phyloP scores from a whole-genome alignment of 30 jellyfish, hydroid and myxozoan species.

The Pelagia noctiluca region DNA sequence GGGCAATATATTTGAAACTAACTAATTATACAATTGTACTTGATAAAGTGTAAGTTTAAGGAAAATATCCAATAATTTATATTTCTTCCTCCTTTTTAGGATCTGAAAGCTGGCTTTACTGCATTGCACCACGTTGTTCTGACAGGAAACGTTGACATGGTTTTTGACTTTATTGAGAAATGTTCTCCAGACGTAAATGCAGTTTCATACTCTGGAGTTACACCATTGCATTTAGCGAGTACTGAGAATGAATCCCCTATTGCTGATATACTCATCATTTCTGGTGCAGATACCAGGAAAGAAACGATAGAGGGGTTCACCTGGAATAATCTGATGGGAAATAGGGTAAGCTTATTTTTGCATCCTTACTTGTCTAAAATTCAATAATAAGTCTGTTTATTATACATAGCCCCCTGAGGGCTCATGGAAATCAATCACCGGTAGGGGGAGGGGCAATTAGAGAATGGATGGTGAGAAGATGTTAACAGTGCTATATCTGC shows the following conservation, averaged over 20 bases:
- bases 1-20: no score
- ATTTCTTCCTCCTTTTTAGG: constrained; percentile 12
- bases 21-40: no score
- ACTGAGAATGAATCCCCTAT: neutral
- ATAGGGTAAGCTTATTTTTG: no score
- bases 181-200: constrained; percentile 48
- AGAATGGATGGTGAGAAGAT: no score
- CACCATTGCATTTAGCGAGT: constrained; percentile 52
- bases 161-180: constrained; percentile 17
- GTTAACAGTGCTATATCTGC: no score
- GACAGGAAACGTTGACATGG: neutral
- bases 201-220: constrained; percentile 36
- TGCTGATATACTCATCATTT: constrained; percentile 30
- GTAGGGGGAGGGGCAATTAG: no score
- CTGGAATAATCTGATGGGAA: constrained; percentile 1
- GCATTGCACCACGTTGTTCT: constrained; percentile 52
- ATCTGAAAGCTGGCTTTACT: constrained; percentile 52
- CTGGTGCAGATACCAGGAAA: constrained; percentile 56
- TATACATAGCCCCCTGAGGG: no score
- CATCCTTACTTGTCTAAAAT: no score
- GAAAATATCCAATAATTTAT: neutral
- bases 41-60: no score
- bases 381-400: no score
- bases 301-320: constrained; percentile 36
- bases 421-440: no score